Conservation (phyloP, 1,140 invertebrate genomes). For the Macrostomum lignano region DNA sequence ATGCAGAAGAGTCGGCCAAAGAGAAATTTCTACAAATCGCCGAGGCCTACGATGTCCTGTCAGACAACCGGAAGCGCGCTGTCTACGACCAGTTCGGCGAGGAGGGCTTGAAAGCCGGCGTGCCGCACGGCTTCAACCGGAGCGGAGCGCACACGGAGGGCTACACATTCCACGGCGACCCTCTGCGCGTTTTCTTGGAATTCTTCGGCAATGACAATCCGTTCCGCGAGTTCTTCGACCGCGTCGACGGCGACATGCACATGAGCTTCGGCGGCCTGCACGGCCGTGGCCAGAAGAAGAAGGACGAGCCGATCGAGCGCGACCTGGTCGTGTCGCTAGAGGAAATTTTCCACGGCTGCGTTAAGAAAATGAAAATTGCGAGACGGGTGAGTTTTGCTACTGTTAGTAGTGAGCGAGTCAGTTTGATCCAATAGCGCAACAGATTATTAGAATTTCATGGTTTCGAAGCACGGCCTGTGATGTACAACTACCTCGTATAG, state of each 20-base stretch:
- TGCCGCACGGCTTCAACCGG: slow-evolving; percentile 17
- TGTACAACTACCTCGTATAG: too few relatives aligned
- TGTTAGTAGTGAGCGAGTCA: too few relatives aligned
- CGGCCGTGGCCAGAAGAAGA: slow-evolving; percentile 21
- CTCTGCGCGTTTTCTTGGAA: slow-evolving; percentile 24
- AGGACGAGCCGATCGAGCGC: slow-evolving; percentile 24
- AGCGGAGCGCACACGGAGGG: slow-evolving; percentile 24
- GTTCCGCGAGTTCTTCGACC: slow-evolving; percentile 26
- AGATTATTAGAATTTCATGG: too few relatives aligned
- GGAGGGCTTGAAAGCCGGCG: slow-evolving; percentile 27
- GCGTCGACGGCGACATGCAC: slow-evolving; percentile 25
- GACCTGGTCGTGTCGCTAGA: slow-evolving; percentile 23
- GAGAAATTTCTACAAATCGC: slow-evolving; percentile 25
- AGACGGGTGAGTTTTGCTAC: slow-evolving; percentile 42
- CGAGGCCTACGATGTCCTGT: slow-evolving; percentile 28
- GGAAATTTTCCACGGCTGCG: slow-evolving; percentile 43
- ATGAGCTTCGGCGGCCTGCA: slow-evolving; percentile 26
- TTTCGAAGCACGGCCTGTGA: too few relatives aligned
- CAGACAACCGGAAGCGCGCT: slow-evolving; percentile 20
- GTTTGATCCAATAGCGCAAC: too few relatives aligned
- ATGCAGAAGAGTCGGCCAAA: too few relatives aligned
- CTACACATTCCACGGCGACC: slow-evolving; percentile 26
- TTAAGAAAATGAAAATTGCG: slow-evolving; percentile 98
- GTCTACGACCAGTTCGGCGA: slow-evolving; percentile 30
- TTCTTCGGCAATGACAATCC: slow-evolving; percentile 30